Base-by-base conservation (phyloP, 1,140 invertebrate species). In the Macrocentrus cingulum region DNA sequence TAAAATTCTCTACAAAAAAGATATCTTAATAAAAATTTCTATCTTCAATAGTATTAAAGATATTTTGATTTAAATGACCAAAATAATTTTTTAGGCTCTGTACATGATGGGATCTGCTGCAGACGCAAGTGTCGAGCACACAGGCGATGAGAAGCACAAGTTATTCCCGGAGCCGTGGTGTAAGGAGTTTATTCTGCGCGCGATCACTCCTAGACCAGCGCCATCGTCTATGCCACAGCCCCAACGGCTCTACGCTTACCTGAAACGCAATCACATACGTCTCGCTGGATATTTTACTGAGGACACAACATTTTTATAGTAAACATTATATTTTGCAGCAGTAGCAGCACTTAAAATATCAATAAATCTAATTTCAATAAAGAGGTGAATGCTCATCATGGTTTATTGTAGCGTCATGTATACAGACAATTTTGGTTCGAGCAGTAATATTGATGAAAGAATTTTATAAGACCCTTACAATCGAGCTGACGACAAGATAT, bases 241-340 rank as follows among this genome's bases (percentile, higher is more conserved):
- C 1, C 89, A 91, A 63, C 79, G 87, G 60, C 78, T 91, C 68
- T 86, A 85, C 60, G 86, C 84, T 41, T 80, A 84, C 20, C 69
- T 90, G 1, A 79, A 83, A 45, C 81, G 83, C 25, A 83, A 87
- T 39, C 84, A 85, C 57, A 88, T 88, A 65, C 72, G 87, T 54
- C 68, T 91, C 20, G 83, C 85, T 41, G 88, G 88, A 9, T 87
- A 88, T 34, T 90, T 90, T 66, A 84, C 86, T 3, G 84, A 88
- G 61, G 89, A 91, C 65, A 87, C 84, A 1, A 81, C 84, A 25
- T 91, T 89, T 72, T 79, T 82, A 60, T 85, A 80, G 77, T 53
- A 22, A n/a, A n/a, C n/a, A n/a, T n/a, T n/a, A n/a, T n/a, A n/a
- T n/a, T n/a, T n/a, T n/a, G n/a, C n/a, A n/a, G n/a, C n/a, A n/a